A percentile compares a stretch with the other conserved stretches of the same genome.
Evolutionary conservation across 2,797 vertebrate genomes (phyloP).

Genomic region (Parotocinclus haroldoi): DNA sequence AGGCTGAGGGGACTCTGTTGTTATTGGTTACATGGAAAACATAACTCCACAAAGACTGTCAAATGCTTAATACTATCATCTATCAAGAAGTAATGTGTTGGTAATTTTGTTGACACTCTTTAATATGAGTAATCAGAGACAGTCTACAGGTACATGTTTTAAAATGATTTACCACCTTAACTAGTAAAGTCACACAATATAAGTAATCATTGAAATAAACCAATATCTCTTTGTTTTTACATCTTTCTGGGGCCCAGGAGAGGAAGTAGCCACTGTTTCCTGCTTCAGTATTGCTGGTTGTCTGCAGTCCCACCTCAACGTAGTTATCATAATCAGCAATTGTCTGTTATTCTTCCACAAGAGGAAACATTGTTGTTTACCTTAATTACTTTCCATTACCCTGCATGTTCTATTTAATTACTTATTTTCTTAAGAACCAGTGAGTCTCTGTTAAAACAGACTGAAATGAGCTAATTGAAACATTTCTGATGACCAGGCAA

Average conservation of each 20-base stretch:
- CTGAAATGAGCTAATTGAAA: no score
- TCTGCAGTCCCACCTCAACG: constrained; percentile 43
- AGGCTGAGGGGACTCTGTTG: constrained; percentile 34
- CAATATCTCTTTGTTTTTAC: constrained; percentile 42
- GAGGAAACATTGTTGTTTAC: constrained; percentile 53
- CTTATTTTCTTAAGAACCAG: no score
- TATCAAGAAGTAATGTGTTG: constrained; percentile 11
- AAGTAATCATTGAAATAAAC: constrained; percentile 30
- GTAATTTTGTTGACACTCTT: background rate
- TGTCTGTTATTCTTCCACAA: constrained; percentile 54
- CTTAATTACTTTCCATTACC: constrained; percentile 43
- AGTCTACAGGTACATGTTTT: no score
- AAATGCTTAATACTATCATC: constrained; percentile 9
- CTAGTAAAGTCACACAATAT: no score
- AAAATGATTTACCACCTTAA: no score
- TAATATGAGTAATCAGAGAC: no score
- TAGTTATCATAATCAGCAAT: constrained; percentile 56
- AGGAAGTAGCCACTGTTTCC: constrained; percentile 71
- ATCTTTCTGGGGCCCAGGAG: constrained; percentile 46
- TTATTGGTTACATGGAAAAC: constrained; percentile 32
- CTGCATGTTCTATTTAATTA: no score
- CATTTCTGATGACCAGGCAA: no score
- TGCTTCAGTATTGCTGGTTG: constrained; percentile 51
- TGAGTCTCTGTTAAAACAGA: no score
- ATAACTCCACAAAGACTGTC: constrained; percentile 12